Conservation (phyloP, 2,113 vertebrate genomes). For the Struthio camelus region DNA sequence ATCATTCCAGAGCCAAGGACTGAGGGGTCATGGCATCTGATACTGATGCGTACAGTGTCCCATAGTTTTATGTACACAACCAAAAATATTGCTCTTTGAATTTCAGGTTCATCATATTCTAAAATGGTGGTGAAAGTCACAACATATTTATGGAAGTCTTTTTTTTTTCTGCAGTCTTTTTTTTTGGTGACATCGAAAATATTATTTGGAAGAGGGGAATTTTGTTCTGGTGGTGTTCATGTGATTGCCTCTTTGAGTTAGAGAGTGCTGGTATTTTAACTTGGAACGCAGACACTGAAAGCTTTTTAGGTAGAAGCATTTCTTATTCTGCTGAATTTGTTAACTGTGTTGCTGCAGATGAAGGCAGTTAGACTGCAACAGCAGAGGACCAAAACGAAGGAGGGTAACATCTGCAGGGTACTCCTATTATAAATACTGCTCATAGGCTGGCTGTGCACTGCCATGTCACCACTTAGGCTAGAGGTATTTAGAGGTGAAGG, state of each 20-base stretch:
- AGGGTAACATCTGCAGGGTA: background rate
- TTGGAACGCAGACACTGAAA: background rate
- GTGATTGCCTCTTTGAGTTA: background rate
- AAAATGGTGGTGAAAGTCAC: background rate
- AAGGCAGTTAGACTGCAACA: background rate
- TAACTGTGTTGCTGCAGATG: background rate
- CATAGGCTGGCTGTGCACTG: background rate
- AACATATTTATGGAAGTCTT: fast-evolving
- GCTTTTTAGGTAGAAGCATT: background rate
- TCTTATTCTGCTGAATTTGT: background rate
- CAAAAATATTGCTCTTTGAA: background rate
- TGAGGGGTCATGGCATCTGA: background rate
- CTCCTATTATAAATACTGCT: background rate
- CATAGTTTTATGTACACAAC: background rate
- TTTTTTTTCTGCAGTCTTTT: too few relatives aligned
- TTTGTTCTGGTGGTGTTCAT: background rate
- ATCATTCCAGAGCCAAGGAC: background rate
- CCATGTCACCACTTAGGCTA: background rate
- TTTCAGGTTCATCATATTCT: background rate
- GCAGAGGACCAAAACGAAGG: background rate
- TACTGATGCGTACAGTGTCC: background rate
- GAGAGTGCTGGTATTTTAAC: background rate
- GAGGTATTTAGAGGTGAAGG: background rate
- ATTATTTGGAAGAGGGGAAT: background rate
- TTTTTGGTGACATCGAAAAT: background rate